Evolutionary conservation across 2,797 vertebrate species (phyloP), one percentile per base, ranked within the genome.

Genomic region (Scolopax bukidnonensis): DNA sequence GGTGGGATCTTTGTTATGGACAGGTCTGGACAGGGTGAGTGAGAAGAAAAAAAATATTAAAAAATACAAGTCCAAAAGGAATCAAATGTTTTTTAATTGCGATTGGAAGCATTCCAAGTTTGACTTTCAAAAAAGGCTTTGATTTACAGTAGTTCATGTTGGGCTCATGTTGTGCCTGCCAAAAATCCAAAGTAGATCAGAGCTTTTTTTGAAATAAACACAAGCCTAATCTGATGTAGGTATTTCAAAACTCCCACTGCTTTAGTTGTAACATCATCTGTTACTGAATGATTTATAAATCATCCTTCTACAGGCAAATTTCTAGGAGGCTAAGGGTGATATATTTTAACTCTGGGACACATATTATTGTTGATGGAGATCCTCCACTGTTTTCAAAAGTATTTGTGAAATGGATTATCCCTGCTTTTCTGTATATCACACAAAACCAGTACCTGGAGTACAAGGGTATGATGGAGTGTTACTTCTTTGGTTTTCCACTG

Each of bases 201-300:
- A 98, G 98, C 73, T 87, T 95, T 98, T 98, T 98, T 98, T 98
- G 97, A 98, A 98, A 98, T 98, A 98, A 98, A 98, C 97, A 97
- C 97, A 97, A 96, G 97, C 92, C 95, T 98, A 98, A 98, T 98
- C 96, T 97, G 97, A 98, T 97, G 97, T 98, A 98, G 98, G 97
- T 98, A 98, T 98, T 98, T 98, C 97, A 98, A 98, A 98, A 98
- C 98, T 98, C 98, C 98, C 97, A 98, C 97, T 96, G 98, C 98
- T 98, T 98, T 98, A 93, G 97, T 98, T 98, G 98, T 97, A 98
- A 98, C 98, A 98, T 98, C 97, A 96, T 98, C 98, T 98, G 97
- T 97, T 98, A 82, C 96, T 98, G 97, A 98, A 98, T 98, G 98
- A 98, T 98, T 98, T 98, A 98, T 98, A 98, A 98, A 97, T 96